Evolutionary conservation across 2,888 invertebrate genomes (phyloP).

Genomic region (Drosophila longiperda): DNA sequence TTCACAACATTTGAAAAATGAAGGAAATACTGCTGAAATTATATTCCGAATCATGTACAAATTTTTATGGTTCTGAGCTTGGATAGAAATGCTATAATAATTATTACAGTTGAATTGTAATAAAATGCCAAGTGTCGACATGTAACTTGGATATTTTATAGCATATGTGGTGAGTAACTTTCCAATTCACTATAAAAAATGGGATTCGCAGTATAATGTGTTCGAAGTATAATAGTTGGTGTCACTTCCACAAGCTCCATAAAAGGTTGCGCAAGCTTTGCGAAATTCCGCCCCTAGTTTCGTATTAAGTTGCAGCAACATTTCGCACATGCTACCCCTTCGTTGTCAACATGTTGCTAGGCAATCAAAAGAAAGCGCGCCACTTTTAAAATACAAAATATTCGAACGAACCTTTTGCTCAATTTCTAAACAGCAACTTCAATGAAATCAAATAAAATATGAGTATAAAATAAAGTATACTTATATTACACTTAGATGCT

Average conservation of each 20-base stretch:
- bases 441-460: background rate
- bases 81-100: background rate
- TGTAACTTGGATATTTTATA: constrained; percentile 15
- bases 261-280: constrained; percentile 8
- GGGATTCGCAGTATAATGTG: background rate
- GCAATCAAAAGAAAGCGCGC: constrained; percentile 14
- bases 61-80: background rate
- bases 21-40: background rate
- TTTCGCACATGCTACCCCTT: constrained; percentile 26
- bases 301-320: constrained; percentile 13
- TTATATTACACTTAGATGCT: background rate
- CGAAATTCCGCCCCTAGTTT: constrained; percentile 1
- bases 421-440: background rate
- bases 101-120: background rate
- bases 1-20: background rate
- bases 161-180: constrained; percentile 15
- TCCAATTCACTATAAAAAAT: background rate
- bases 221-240: background rate
- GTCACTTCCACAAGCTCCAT: background rate
- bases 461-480: background rate
- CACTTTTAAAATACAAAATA: constrained; percentile 1
- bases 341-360: constrained; percentile 37
- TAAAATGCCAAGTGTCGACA: constrained; percentile 3
- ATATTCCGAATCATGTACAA: background rate
- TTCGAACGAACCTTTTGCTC: too few species aligned